Base-by-base conservation (phyloP, 1,140 invertebrate species). In the Drosophila seguyi region DNA sequence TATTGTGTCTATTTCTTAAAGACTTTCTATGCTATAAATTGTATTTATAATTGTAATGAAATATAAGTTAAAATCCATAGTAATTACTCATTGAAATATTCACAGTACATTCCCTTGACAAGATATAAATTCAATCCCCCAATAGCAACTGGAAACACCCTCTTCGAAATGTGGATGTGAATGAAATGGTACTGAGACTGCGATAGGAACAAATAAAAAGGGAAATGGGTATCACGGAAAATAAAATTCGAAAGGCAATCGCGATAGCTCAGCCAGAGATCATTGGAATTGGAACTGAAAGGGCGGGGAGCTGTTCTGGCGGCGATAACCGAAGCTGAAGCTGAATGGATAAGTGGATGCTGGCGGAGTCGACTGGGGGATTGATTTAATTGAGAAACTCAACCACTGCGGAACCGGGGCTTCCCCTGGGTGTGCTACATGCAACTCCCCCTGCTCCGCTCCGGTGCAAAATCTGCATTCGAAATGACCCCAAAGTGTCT, bases 401-500 rank as follows among this genome's bases (percentile, higher is more conserved):
- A 57, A 27, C 34, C 25, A 22, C 38, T 18, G 63, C 22, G 4
- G 29, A 41, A 27, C 13, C 13, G 29, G 25, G 10, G 3, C 20
- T 0, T 16, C 8, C 44, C 52, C 44, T 14, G 42, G 66, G 50
- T 20, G 18, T 34, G 16, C 25, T 22, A 55, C 16, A 20, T 38
- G n/a, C n/a, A 31, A 25, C 39, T 48, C 41, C 45, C 45, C 22
- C 45, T 0, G 22, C 20, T 6, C 41, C 18, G 41, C 44, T 25
- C 6, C 14, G 7, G 22, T 3, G 36, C 44, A 22, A 77, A 62
- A 84, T 85, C 57, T 63, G 62, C 58, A 65, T 78, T 66, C 56
- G n/a, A 62, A 61, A 53, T 78, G 75, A 69, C 75, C 75, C 75
- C 75, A 78, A 78, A 78, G 58, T 77, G 75, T 78, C 84, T 88